A percentile compares a stretch with the other conserved stretches of the same genome.
Conservation (phyloP, 2,888 invertebrate species). For the Ferdinandea cuprea region DNA sequence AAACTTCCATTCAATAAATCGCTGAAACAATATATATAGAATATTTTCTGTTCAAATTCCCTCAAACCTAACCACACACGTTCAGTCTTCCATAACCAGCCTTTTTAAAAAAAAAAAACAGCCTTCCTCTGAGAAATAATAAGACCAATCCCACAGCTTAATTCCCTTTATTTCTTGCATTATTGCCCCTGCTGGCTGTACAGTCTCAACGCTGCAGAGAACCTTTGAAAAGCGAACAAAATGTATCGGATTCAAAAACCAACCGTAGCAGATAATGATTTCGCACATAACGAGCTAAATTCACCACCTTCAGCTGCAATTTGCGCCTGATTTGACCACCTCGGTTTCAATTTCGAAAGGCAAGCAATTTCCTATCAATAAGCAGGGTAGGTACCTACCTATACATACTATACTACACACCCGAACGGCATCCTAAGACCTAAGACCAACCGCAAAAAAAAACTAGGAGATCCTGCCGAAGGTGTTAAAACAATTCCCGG, state of each 20-base stretch:
- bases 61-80: too few relatives aligned
- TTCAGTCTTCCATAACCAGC: not conserved
- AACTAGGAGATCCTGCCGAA: constrained; percentile 63
- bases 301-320: constrained; percentile 57
- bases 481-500: constrained; percentile 65
- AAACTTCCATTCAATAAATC: too few relatives aligned
- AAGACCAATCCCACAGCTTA: constrained; percentile 22
- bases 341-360: constrained; percentile 47
- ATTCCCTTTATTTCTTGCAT: constrained; percentile 28
- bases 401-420: not conserved
- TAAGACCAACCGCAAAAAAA: constrained; percentile 34
- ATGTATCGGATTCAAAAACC: constrained; percentile 10
- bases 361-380: constrained; percentile 62
- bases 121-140: constrained; percentile 18
- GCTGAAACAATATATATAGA: too few relatives aligned
- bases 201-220: not conserved
- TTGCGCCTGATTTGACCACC: constrained; percentile 51
- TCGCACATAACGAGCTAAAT: constrained; percentile 52
- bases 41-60: too few relatives aligned
- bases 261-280: constrained; percentile 32
- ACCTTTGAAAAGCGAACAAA: constrained; percentile 10
- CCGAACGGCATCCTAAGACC: not conserved
- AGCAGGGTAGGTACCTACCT: not conserved
- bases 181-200: constrained; percentile 19
- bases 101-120: constrained; percentile 10